Percentiles rank a stretch among this genome's conserved stretches.
Evolutionary conservation across 2,797 vertebrate genomes (phyloP).

Genomic region (Cyprinodon diabolis): DNA sequence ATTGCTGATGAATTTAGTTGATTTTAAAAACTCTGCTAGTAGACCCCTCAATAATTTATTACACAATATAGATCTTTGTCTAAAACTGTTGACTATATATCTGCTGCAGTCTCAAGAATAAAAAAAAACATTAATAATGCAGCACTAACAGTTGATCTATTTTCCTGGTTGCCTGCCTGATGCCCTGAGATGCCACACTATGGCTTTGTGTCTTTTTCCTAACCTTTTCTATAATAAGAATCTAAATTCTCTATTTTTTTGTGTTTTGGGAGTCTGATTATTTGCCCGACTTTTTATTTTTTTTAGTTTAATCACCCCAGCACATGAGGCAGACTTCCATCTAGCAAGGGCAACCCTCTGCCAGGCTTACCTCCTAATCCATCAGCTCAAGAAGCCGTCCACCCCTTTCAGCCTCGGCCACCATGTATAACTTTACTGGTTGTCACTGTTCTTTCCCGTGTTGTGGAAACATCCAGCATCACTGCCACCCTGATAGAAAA

Average conservation of each 20-base stretch:
- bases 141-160: slow-evolving; percentile 46
- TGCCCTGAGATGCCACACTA: slow-evolving; percentile 26
- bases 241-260: slow-evolving; percentile 24
- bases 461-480: slow-evolving; percentile 59
- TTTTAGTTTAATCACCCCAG: slow-evolving; percentile 77
- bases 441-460: slow-evolving; percentile 51
- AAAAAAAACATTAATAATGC: slow-evolving; percentile 70
- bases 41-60: slow-evolving; percentile 70
- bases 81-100: slow-evolving; percentile 57
- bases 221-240: slow-evolving; percentile 13
- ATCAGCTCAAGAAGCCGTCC: slow-evolving; percentile 55
- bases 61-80: slow-evolving; percentile 47
- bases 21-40: slow-evolving; percentile 12
- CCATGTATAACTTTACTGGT: slow-evolving; percentile 60
- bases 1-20: slow-evolving; percentile 5
- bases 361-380: slow-evolving; percentile 79
- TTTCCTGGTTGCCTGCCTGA: slow-evolving; percentile 30
- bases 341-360: slow-evolving; percentile 74
- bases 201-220: slow-evolving; percentile 9
- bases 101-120: slow-evolving; percentile 63
- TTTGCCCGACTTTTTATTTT: slow-evolving; percentile 47
- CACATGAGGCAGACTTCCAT: slow-evolving; percentile 70
- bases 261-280: slow-evolving; percentile 42
- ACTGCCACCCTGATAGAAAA: slow-evolving; percentile 37
- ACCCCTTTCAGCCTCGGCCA: slow-evolving; percentile 56